Percentiles rank a stretch among this genome's conserved stretches.
phyloP scores from a whole-genome alignment of 1,140 invertebrate genomes.

The Diorhabda elongata region DNA sequence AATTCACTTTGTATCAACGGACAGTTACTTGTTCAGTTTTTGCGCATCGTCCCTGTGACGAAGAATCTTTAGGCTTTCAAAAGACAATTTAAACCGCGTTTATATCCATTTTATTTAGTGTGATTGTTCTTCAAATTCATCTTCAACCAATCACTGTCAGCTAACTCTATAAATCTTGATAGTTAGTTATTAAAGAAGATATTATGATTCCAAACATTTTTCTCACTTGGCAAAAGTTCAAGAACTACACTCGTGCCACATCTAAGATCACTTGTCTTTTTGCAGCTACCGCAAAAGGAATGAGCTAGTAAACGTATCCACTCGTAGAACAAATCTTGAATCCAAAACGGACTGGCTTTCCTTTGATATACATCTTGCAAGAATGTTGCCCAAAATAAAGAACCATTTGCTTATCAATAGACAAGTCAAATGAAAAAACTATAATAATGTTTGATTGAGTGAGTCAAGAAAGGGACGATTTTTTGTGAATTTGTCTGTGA shows the following conservation, averaged over 20 bases:
- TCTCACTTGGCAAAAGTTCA: background rate
- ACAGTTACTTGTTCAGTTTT: constrained; percentile 19
- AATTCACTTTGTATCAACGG: background rate
- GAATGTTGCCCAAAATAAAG: constrained; percentile 51
- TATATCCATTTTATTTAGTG: too few species aligned
- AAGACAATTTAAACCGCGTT: background rate
- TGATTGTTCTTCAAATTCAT: too few species aligned
- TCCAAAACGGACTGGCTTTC: constrained; percentile 50
- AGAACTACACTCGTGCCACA: background rate
- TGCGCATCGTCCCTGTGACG: constrained; percentile 19
- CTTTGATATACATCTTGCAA: constrained; percentile 49
- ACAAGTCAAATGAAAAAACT: constrained; percentile 45
- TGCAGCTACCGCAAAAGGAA: constrained; percentile 23
- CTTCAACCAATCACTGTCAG: too few species aligned
- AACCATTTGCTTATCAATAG: constrained; percentile 45
- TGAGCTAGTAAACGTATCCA: constrained; percentile 27
- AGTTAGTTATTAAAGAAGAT: background rate
- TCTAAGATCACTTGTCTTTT: constrained; percentile 4
- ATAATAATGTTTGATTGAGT: constrained; percentile 44
- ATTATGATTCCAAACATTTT: background rate
- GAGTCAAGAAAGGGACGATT: constrained; percentile 31
- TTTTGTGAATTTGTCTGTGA: constrained; percentile 43
- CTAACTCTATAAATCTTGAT: background rate
- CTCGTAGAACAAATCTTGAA: constrained; percentile 41
- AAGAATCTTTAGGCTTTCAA: constrained; percentile 22